Conservation (phyloP, 2,113 vertebrate species). For the Acanthochromis polyacanthus region DNA sequence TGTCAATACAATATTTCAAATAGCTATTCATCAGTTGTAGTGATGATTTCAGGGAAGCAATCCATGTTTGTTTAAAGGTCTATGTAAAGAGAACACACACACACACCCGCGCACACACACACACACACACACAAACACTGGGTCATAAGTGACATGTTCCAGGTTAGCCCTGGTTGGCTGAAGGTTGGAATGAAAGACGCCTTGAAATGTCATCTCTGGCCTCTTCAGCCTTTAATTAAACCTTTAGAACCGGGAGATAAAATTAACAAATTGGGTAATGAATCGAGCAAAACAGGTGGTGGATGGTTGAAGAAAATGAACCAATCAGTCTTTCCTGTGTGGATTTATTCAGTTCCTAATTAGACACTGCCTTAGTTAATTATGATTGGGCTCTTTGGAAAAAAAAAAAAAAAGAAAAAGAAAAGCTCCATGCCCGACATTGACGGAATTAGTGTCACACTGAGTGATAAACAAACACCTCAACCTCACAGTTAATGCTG, state of each 20-base stretch:
- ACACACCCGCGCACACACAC: not conserved
- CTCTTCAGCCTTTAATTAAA: slow-evolving; percentile 85
- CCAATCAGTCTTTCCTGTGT: slow-evolving; percentile 86
- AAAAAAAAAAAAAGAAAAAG: slow-evolving; percentile 38
- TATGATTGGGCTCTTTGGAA: slow-evolving; percentile 85
- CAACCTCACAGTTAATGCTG: slow-evolving; percentile 48
- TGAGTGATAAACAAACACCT: slow-evolving; percentile 82
- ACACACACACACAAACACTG: not conserved
- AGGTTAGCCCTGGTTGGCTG: slow-evolving; percentile 63
- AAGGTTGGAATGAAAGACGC: slow-evolving; percentile 73
- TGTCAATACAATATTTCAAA: not conserved
- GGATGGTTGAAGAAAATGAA: slow-evolving; percentile 86
- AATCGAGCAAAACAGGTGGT: slow-evolving; percentile 87
- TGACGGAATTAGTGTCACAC: slow-evolving; percentile 78
- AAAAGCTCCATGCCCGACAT: slow-evolving; percentile 54
- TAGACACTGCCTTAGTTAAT: slow-evolving; percentile 87
- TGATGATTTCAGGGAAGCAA: slow-evolving; percentile 5
- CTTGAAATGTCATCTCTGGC: slow-evolving; percentile 84
- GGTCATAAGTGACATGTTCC: slow-evolving; percentile 49
- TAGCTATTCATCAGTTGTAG: not conserved
- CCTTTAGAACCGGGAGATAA: slow-evolving; percentile 81
- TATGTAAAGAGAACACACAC: not conserved
- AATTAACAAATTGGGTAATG: slow-evolving; percentile 88
- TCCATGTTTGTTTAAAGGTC: slow-evolving; percentile 17
- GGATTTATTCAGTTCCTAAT: slow-evolving; percentile 87